Conservation (phyloP, 2,113 vertebrate species). For the Malurus melanocephalus region DNA sequence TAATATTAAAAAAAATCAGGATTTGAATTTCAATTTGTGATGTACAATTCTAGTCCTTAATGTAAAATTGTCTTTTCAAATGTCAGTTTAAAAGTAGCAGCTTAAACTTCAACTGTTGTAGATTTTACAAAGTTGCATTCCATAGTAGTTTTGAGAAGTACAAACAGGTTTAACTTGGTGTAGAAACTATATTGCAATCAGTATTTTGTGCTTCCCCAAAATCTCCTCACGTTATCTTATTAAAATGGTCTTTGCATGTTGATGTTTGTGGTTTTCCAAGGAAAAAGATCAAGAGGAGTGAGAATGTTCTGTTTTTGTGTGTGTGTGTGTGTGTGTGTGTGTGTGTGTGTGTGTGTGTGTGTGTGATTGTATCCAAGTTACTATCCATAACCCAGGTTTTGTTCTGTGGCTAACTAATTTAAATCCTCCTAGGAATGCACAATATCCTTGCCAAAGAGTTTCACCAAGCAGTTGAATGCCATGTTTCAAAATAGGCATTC, state of each 20-base stretch:
- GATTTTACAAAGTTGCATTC: neutral
- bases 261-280: constrained; percentile 29
- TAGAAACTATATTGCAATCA: neutral
- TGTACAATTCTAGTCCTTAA: neutral
- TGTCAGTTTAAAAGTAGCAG: neutral
- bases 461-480: constrained; percentile 65
- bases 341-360: neutral
- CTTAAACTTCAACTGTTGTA: neutral
- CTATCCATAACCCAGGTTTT: constrained; percentile 66
- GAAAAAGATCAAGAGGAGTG: constrained; percentile 14
- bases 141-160: neutral
- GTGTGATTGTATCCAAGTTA: constrained; percentile 63
- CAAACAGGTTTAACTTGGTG: neutral
- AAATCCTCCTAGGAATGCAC: constrained; percentile 75
- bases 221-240: neutral
- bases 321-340: neutral
- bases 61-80: neutral
- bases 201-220: neutral
- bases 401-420: constrained; percentile 61
- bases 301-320: constrained; percentile 30
- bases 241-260: constrained; percentile 12
- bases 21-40: neutral
- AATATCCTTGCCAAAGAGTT: constrained; percentile 67
- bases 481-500: constrained; percentile 64
- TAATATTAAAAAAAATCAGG: neutral